These are phyloP conservation scores for Phalacrocorax brasilianus DNA, from an alignment of 2,113 vertebrate species.

Conservation along the genomic window DNA sequence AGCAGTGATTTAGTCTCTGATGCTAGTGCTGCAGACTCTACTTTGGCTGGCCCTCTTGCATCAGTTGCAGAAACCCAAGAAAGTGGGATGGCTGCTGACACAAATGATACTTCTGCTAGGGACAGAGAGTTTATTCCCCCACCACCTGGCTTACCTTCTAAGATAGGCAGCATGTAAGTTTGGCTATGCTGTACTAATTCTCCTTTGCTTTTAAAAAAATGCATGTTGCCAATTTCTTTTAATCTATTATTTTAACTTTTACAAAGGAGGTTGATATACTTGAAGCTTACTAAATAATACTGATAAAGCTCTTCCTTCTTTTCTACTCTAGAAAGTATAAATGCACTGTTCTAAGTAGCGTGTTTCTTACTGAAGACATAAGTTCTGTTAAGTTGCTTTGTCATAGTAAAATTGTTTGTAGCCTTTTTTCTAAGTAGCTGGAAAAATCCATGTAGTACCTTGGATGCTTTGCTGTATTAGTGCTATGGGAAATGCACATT, in stretches of 20 bases:
- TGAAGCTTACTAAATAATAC: conserved; percentile 35
- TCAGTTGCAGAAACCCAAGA: conserved; percentile 78
- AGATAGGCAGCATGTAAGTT: conserved; percentile 89
- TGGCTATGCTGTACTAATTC: conserved; percentile 72
- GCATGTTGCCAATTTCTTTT: conserved; percentile 68
- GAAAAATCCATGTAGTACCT: background rate
- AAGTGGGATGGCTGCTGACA: conserved; percentile 65
- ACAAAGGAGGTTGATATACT: background rate
- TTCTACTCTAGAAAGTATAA: background rate
- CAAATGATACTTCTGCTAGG: conserved; percentile 73
- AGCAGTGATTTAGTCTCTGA: conserved; percentile 81
- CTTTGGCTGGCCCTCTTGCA: conserved; percentile 72
- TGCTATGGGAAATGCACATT: background rate
- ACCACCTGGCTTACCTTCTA: conserved; percentile 80
- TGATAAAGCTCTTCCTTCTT: background rate
- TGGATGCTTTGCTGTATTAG: background rate
- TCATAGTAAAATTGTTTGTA: background rate
- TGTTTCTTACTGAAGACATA: background rate
- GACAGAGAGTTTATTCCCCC: conserved; percentile 80
- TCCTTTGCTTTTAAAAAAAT: conserved; percentile 48
- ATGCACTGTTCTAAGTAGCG: background rate
- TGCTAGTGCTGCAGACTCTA: conserved; percentile 71
- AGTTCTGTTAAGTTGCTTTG: conserved; percentile 13
- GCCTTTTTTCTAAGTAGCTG: background rate
- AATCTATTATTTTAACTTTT: conserved; percentile 20